Conservation (phyloP, 2,113 vertebrate genomes). For the Circaetus cinerascens region DNA sequence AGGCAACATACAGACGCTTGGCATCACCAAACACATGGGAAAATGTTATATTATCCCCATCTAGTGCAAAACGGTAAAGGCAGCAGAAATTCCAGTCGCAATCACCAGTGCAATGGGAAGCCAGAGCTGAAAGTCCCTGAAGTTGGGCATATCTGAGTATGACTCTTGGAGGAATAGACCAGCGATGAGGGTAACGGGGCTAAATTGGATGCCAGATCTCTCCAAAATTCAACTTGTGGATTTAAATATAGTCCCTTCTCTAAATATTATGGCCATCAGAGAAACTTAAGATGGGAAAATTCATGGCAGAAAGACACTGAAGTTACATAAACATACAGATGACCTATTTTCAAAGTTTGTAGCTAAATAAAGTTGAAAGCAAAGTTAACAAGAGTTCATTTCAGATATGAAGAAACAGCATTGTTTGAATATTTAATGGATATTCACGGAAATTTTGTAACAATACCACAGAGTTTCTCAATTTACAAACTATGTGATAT, state of each 20-base stretch:
- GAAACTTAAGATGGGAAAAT: not conserved
- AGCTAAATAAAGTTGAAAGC: not conserved
- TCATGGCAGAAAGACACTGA: not conserved
- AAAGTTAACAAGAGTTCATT: not conserved
- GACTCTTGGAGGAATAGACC: not conserved
- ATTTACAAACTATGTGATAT: not conserved
- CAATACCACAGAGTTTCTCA: slow-evolving; percentile 19
- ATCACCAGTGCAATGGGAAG: not conserved
- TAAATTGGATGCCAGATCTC: not conserved
- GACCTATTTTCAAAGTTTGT: not conserved
- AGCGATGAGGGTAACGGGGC: not conserved
- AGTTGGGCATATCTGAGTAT: not conserved
- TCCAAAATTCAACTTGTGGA: not conserved
- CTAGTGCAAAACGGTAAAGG: not conserved
- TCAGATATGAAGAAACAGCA: slow-evolving; percentile 9
- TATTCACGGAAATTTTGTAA: slow-evolving; percentile 13
- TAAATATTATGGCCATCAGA: not conserved
- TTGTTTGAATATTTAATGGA: not conserved
- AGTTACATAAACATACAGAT: not conserved
- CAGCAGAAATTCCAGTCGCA: not conserved
- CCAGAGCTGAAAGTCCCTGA: not conserved
- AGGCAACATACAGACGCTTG: accelerated
- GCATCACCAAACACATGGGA: not conserved
- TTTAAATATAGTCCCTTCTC: not conserved
- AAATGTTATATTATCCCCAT: not conserved